phyloP scores from a whole-genome alignment of 2,113 vertebrate species.

The Lota lota region DNA sequence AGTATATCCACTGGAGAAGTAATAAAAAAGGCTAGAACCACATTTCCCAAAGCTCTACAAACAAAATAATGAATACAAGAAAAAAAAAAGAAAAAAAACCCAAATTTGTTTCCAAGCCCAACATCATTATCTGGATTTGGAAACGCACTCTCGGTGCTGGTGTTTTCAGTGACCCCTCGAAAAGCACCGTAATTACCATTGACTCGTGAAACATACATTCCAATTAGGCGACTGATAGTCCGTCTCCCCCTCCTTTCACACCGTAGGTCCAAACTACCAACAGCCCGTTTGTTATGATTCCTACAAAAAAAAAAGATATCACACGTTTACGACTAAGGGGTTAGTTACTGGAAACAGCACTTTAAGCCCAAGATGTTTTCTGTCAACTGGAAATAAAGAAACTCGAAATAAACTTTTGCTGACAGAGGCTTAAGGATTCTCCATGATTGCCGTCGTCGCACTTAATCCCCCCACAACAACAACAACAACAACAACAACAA shows the following conservation, averaged over 20 bases:
- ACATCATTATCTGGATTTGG: constrained; percentile 56
- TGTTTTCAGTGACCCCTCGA: constrained; percentile 37
- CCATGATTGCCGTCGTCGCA: constrained; percentile 25
- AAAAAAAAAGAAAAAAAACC: neutral
- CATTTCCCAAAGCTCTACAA: constrained; percentile 41
- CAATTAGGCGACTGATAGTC: constrained; percentile 51
- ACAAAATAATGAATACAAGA: constrained; percentile 37
- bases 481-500: neutral
- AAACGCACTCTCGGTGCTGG: constrained; percentile 24
- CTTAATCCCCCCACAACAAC: constrained; percentile 12
- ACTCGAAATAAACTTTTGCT: constrained; percentile 17
- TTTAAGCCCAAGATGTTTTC: constrained; percentile 36
- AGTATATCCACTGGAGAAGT: neutral
- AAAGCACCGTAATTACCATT: constrained; percentile 38
- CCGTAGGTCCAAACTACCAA: constrained; percentile 7
- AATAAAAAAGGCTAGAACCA: constrained; percentile 40
- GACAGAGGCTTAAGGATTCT: constrained; percentile 12
- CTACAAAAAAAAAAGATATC: neutral
- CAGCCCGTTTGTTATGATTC: constrained; percentile 35
- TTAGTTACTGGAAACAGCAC: constrained; percentile 45
- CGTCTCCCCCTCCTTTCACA: constrained; percentile 31
- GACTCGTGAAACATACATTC: constrained; percentile 49
- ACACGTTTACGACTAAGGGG: constrained; percentile 46
- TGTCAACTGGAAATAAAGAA: constrained; percentile 48
- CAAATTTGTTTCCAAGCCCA: constrained; percentile 40